These are phyloP conservation scores for Drosophila oshimai DNA, from an alignment of 1,140 invertebrate species.

Conservation along the genomic window DNA sequence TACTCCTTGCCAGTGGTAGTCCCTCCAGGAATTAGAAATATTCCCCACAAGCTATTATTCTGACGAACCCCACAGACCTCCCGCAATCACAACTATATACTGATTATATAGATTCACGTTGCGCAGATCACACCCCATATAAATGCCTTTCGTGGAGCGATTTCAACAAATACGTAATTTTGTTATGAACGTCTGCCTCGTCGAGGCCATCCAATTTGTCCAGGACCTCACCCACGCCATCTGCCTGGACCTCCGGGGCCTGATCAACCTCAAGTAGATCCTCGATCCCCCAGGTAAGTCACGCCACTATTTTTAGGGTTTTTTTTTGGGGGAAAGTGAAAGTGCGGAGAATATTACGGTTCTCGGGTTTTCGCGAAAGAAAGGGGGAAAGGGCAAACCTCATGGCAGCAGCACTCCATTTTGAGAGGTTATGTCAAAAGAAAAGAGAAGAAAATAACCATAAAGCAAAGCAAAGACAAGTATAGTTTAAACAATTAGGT, in stretches of 20 bases:
- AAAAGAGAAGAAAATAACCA: background rate
- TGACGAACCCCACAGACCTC: conserved; percentile 11
- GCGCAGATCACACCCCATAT: conserved; percentile 49
- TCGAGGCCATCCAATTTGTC: conserved; percentile 70
- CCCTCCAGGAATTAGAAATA: conserved; percentile 20
- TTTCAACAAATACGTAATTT: conserved; percentile 71
- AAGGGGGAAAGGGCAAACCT: conserved; percentile 25
- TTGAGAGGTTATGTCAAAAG: conserved; percentile 46
- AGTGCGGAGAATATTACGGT: conserved; percentile 19
- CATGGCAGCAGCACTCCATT: conserved; percentile 22
- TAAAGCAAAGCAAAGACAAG: no score
- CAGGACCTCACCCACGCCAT: conserved; percentile 69
- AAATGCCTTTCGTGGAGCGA: conserved; percentile 76
- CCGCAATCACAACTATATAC: conserved; percentile 28
- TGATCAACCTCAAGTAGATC: conserved; percentile 58
- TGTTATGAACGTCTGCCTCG: conserved; percentile 76
- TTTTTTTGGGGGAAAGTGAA: conserved; percentile 18
- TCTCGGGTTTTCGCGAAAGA: conserved; percentile 15
- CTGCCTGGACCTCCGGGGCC: conserved; percentile 62
- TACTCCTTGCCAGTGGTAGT: conserved; percentile 55
- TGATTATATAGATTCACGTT: conserved; percentile 48
- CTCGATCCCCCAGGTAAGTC: conserved; percentile 41
- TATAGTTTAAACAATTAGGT: no score
- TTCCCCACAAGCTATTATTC: conserved; percentile 5
- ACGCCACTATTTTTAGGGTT: no score